Evolutionary conservation across 1,140 invertebrate species (phyloP).

Genomic region (Brachionus manjavacas): DNA sequence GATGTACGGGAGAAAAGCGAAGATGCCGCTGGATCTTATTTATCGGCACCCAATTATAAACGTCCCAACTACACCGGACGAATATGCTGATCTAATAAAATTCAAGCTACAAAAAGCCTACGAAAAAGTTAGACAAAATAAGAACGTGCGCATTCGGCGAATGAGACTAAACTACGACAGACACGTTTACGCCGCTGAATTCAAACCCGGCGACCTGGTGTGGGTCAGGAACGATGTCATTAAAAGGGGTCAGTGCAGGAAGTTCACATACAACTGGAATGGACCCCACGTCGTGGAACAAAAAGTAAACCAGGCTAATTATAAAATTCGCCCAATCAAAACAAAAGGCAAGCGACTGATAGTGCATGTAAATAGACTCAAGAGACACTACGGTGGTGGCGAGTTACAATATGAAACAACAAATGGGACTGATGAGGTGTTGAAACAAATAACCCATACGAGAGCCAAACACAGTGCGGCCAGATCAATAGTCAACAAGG

Average conservation of each 20-base stretch:
- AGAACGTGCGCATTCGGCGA: background rate
- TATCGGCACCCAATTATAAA: background rate
- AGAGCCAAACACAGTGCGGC: too few species aligned
- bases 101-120: background rate
- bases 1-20: constrained; percentile 1
- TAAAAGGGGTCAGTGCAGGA: background rate
- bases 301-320: constrained; percentile 3
- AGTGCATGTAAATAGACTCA: background rate
- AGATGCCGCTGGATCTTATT: background rate
- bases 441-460: too few species aligned
- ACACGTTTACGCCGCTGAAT: too few species aligned
- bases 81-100: background rate
- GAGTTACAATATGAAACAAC: background rate
- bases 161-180: constrained; percentile 14
- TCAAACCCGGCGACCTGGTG: too few species aligned
- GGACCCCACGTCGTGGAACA: background rate
- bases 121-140: background rate
- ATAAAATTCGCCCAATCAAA: background rate
- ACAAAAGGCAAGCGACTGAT: background rate
- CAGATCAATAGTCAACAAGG: too few species aligned
- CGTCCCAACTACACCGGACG: background rate
- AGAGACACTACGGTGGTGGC: background rate
- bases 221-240: too few species aligned
- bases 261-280: background rate
- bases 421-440: too few species aligned